Evolutionary conservation across 2,888 invertebrate genomes (phyloP), one percentile per base, ranked within the genome.

Genomic region (Taphrorychus bicolor): DNA sequence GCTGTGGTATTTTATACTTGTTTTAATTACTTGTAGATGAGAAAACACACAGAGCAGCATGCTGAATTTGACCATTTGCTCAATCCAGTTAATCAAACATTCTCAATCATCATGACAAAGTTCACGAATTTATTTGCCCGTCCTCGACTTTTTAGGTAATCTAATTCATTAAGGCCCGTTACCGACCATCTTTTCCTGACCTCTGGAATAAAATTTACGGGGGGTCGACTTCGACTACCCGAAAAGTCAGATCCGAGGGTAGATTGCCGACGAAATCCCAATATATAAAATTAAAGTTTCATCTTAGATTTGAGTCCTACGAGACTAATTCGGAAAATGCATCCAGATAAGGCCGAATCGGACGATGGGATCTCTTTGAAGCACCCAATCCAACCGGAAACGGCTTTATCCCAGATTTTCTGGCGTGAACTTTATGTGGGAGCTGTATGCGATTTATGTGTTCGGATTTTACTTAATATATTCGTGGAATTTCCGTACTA

Each of bases 321-420:
- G 70, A 58, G 70, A 70, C 70, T 70, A 70, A 70, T 70, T 70
- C 70, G 32, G 70, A 59, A 70, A 70, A 70, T 70, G 70, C 66
- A 70, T 57, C 54, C 49, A 45, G 70, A 70, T 70, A 70, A 66
- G 61, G 54, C 49, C 52, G 32, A 66, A 70, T 70, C 70, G 61
- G 59, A 24, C 59, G 59, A 59, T 56, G 56, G 59, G 53, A 70
- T 70, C 66, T 70, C 70, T 45, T 45, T 45, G 45, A 45, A 45
- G 32, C 32, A 32, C 32, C 32, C 32, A 32, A 51, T 48, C 56
- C 52, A 42, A 21, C 23, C 61, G 60, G 61, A 61, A 66, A 58
- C 57, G 42, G 57, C 52, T 60, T 66, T 57, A 66, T 59, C 66
- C 56, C 21, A 22, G 54, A 56, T 59, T 59, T 66, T 32, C 41